A percentile compares a stretch with the other conserved stretches of the same genome.
These are phyloP conservation scores for Drosophila meridiana DNA, from an alignment of 2,888 invertebrate genomes.

Conservation along the genomic window DNA sequence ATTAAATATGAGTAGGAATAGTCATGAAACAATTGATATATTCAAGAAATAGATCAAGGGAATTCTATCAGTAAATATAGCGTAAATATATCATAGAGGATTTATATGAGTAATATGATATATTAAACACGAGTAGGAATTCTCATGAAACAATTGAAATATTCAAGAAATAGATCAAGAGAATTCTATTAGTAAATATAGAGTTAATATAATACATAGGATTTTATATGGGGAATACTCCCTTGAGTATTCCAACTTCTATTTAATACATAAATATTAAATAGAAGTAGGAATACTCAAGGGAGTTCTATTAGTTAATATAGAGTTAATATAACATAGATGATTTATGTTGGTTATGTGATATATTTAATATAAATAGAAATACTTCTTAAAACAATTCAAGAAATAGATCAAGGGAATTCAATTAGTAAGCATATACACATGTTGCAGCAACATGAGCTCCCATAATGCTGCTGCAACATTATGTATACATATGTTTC, in stretches of 20 bases:
- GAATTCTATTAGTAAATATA: too few relatives aligned
- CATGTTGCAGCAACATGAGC: not conserved
- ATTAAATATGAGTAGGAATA: too few relatives aligned
- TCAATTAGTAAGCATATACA: not conserved
- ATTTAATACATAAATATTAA: too few relatives aligned
- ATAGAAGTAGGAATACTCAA: too few relatives aligned
- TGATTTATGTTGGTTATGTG: not conserved
- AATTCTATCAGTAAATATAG: not conserved
- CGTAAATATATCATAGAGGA: not conserved
- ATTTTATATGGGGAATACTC: too few relatives aligned
- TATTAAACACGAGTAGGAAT: not conserved
- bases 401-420: not conserved
- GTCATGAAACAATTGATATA: too few relatives aligned
- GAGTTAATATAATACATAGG: too few relatives aligned
- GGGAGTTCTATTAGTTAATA: not conserved
- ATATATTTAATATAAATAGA: not conserved
- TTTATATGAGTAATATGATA: not conserved
- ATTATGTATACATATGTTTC: too few relatives aligned
- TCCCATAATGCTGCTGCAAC: not conserved
- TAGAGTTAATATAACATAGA: not conserved
- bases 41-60: too few relatives aligned
- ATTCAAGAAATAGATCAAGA: too few relatives aligned
- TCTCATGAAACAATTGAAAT: too few relatives aligned
- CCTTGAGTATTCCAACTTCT: too few relatives aligned
- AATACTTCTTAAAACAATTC: not conserved